phyloP scores from a whole-genome alignment of 2,888 invertebrate genomes.

The Magallana nippona region DNA sequence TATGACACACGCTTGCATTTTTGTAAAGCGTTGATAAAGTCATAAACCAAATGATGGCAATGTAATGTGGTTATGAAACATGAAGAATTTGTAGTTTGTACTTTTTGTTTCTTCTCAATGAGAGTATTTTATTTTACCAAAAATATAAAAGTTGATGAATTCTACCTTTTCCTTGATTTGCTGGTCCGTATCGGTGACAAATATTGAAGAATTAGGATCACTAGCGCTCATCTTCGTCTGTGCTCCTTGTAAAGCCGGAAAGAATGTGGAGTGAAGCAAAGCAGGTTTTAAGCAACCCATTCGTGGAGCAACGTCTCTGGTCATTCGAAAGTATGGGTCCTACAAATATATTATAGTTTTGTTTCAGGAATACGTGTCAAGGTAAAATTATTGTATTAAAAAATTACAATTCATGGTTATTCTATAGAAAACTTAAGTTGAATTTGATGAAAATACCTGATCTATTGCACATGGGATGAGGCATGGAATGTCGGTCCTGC shows the following conservation, averaged over 20 bases:
- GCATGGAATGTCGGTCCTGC: slow-evolving; percentile 88
- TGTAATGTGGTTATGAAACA: neutral
- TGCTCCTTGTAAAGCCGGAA: slow-evolving; percentile 96
- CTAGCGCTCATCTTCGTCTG: slow-evolving; percentile 99
- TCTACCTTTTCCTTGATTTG: slow-evolving; percentile 96
- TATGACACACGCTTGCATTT: too few relatives aligned
- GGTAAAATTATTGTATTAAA: neutral
- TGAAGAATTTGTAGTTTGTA: neutral
- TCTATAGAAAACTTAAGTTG: neutral
- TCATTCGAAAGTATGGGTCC: slow-evolving; percentile 99
- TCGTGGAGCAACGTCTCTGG: slow-evolving; percentile 96
- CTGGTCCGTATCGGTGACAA: slow-evolving; percentile 95
- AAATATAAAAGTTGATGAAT: too few relatives aligned
- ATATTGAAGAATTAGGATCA: slow-evolving; percentile 95
- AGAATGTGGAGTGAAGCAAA: slow-evolving; percentile 91
- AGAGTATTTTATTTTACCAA: too few relatives aligned
- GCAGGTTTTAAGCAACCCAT: slow-evolving; percentile 94
- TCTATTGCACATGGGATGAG: slow-evolving; percentile 99
- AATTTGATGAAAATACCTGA: slow-evolving; percentile 87
- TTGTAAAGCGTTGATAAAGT: too few relatives aligned
- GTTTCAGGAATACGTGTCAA: neutral
- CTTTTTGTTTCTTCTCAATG: too few relatives aligned
- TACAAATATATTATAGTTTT: slow-evolving; percentile 67
- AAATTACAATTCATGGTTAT: neutral
- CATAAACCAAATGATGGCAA: too few relatives aligned